phyloP scores from a whole-genome alignment of 2,797 vertebrate species.

The Centropyge bicolor region DNA sequence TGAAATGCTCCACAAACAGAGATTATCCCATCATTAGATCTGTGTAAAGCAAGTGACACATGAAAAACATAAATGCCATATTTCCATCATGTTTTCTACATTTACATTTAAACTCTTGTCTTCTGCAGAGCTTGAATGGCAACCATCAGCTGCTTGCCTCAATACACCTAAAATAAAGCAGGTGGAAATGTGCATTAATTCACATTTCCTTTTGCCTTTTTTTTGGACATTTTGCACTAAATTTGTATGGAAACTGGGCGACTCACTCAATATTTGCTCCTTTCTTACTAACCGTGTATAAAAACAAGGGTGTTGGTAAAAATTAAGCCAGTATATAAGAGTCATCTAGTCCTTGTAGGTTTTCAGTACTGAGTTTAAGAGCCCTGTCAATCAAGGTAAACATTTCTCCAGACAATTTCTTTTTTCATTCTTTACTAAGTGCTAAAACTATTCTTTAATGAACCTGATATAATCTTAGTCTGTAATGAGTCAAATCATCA shows the following conservation, averaged over 20 bases:
- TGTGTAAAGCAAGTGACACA: neutral
- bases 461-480: neutral
- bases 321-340: neutral
- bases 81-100: neutral
- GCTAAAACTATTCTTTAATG: conserved; percentile 2
- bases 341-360: neutral
- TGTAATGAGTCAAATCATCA: conserved; percentile 12
- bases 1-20: neutral
- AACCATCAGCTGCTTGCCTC: neutral
- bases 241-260: neutral
- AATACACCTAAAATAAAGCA: neutral
- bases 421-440: conserved; percentile 7
- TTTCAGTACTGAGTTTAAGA: neutral
- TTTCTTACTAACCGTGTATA: neutral
- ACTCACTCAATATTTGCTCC: neutral
- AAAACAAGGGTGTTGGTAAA: neutral
- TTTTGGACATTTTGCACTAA: neutral
- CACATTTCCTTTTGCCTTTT: neutral
- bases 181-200: neutral
- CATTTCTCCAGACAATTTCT: neutral
- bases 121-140: neutral
- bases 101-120: neutral
- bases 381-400: conserved; percentile 6
- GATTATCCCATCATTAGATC: too few species aligned
- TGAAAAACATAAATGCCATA: neutral